Evolutionary conservation across 2,888 invertebrate genomes (phyloP).

Genomic region (Dorcus hopei): DNA sequence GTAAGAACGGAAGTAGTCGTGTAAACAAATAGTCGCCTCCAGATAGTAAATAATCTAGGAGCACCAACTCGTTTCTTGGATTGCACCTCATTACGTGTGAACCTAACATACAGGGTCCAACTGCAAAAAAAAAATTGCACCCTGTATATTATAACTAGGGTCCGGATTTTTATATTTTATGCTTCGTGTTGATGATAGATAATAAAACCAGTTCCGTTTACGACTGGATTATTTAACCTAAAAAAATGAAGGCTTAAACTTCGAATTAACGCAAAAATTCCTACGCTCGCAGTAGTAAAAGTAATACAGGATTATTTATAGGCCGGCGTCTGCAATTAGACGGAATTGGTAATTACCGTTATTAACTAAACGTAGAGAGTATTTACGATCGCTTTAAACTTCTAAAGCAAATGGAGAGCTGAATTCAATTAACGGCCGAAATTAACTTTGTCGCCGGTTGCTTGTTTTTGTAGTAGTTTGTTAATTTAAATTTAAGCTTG

Average conservation of each 20-base stretch:
- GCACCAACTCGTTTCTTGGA: background rate
- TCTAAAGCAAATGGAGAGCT: background rate
- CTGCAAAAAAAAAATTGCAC: no score
- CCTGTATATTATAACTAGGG: no score
- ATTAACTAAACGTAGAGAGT: background rate
- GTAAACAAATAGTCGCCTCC: background rate
- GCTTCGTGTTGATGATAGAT: no score
- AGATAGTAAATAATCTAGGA: background rate
- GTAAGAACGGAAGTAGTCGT: background rate
- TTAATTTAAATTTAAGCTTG: no score
- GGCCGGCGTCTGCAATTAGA: background rate
- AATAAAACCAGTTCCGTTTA: no score
- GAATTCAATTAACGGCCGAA: background rate
- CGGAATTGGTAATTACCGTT: background rate
- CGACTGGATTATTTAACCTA: no score
- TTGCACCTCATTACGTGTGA: background rate
- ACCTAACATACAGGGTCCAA: no score
- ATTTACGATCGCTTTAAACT: background rate
- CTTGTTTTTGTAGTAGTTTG: no score
- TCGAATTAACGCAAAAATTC: no score
- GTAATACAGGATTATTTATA: background rate
- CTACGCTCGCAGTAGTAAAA: background rate
- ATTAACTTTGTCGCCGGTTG: background rate
- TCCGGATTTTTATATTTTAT: no score
- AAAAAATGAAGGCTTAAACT: no score